Percentiles rank a stretch among this genome's conserved stretches.
Evolutionary conservation across 2,888 invertebrate genomes (phyloP).

Genomic region (Galerucella pusilla): DNA sequence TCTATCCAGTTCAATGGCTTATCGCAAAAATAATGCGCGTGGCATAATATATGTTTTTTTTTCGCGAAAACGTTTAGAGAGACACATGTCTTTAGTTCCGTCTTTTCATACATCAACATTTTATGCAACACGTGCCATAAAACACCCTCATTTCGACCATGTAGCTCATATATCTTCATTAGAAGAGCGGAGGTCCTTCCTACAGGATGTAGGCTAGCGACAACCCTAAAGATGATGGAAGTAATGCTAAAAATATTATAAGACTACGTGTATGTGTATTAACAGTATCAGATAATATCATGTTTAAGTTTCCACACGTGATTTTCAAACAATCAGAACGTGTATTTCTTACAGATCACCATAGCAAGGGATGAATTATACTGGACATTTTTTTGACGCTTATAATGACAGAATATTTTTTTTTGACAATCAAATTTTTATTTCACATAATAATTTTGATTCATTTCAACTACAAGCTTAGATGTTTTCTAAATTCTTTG

Average conservation of each 20-base stretch:
- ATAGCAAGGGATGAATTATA: too few species aligned
- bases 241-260: background rate
- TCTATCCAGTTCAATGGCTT: background rate
- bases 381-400: too few species aligned
- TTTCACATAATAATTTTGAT: too few species aligned
- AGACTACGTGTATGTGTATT: background rate
- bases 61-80: constrained; percentile 40
- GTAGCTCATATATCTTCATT: constrained; percentile 38
- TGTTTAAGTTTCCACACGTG: too few species aligned
- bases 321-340: too few species aligned
- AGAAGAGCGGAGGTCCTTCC: constrained; percentile 27
- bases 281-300: too few species aligned
- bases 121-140: constrained; percentile 43
- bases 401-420: too few species aligned
- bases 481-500: too few species aligned
- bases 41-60: constrained; percentile 25
- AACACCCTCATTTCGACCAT: constrained; percentile 34
- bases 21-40: background rate
- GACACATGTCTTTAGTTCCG: constrained; percentile 39
- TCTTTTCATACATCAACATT: constrained; percentile 40
- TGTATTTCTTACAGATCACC: too few species aligned
- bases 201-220: background rate
- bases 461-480: too few species aligned
- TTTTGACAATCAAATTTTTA: too few species aligned
- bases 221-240: background rate